Evolutionary conservation across 2,797 vertebrate species (phyloP).

Genomic region (Sus cebifrons): DNA sequence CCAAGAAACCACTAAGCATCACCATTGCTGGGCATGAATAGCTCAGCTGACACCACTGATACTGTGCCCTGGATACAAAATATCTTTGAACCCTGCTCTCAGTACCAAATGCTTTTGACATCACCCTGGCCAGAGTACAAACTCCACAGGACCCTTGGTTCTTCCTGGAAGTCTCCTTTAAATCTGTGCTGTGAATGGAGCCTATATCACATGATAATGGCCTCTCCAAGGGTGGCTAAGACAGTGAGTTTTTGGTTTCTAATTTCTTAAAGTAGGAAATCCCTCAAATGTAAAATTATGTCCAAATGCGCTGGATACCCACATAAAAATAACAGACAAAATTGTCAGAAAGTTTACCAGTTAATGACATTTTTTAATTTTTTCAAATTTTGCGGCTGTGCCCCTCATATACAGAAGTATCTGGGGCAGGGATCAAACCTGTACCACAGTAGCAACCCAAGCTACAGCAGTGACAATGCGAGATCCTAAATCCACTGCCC

Average conservation of each 20-base stretch:
- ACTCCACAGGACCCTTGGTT: background rate
- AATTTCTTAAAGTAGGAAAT: background rate
- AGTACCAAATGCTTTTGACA: background rate
- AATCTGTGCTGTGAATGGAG: background rate
- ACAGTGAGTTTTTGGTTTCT: background rate
- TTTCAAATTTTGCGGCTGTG: too few relatives aligned
- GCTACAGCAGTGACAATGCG: too few relatives aligned
- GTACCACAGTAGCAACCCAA: too few relatives aligned
- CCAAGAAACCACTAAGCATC: background rate
- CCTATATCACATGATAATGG: background rate
- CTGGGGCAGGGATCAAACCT: too few relatives aligned
- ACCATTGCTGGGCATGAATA: too few relatives aligned
- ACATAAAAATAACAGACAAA: background rate
- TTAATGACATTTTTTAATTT: background rate
- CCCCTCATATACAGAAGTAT: too few relatives aligned
- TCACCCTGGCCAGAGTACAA: background rate
- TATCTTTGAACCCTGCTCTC: background rate
- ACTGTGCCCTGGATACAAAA: background rate
- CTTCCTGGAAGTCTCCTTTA: too few relatives aligned
- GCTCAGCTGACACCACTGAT: background rate
- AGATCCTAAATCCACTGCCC: too few relatives aligned
- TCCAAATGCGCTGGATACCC: background rate
- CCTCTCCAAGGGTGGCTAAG: background rate
- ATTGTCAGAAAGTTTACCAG: background rate
- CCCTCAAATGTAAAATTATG: too few relatives aligned